phyloP scores from a whole-genome alignment of 2,113 vertebrate genomes.

The Puffinus mauretanicus region DNA sequence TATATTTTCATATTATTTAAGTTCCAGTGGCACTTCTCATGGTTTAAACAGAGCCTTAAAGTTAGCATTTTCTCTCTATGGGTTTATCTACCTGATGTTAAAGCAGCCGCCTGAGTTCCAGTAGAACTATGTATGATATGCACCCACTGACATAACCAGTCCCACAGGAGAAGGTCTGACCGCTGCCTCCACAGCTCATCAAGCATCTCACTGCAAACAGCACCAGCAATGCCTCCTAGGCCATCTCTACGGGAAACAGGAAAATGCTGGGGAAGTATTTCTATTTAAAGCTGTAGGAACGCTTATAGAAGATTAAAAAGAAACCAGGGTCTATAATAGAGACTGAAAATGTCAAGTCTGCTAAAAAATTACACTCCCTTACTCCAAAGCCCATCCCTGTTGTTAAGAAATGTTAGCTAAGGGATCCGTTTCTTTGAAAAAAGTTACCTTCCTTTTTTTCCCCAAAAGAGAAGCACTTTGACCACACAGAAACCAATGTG shows the following conservation, averaged over 20 bases:
- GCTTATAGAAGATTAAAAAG: not conserved
- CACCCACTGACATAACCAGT: not conserved
- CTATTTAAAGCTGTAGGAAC: not conserved
- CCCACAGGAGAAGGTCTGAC: not conserved
- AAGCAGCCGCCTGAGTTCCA: not conserved
- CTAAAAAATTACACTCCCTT: not conserved
- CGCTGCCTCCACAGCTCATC: not conserved
- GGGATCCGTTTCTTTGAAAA: not conserved
- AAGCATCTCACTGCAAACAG: not conserved
- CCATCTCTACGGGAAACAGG: not conserved
- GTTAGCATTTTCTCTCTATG: not conserved
- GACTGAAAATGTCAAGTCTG: not conserved
- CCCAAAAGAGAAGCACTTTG: not conserved
- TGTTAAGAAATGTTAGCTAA: not conserved
- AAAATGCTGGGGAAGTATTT: not conserved
- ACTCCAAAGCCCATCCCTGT: not conserved
- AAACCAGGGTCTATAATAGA: not conserved
- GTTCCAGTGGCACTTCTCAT: not conserved
- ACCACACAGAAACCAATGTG: not conserved
- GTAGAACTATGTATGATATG: rapidly evolving
- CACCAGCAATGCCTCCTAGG: not conserved
- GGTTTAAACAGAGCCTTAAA: not conserved
- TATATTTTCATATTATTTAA: not conserved
- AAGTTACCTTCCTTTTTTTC: not conserved
- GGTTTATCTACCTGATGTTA: not conserved